phyloP scores from a whole-genome alignment of 2,888 invertebrate genomes.

The Drosophila helvetica region DNA sequence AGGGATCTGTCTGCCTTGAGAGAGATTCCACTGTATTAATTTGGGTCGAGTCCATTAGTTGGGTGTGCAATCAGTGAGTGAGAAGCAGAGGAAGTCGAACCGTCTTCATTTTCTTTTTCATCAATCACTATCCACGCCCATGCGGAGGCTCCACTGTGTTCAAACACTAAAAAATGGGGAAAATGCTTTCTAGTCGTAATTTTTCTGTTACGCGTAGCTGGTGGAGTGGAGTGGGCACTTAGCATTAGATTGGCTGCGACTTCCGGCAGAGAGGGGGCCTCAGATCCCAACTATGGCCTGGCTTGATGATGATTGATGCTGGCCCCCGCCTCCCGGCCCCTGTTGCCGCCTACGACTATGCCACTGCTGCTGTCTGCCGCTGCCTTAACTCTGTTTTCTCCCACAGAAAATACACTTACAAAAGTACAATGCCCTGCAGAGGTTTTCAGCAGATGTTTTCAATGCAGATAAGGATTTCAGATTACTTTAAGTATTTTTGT shows the following conservation, averaged over 20 bases:
- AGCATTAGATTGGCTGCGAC: constrained; percentile 75
- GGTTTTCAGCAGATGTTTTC: not conserved
- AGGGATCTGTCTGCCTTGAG: not conserved
- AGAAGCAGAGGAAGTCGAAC: constrained; percentile 29
- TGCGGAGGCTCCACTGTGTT: constrained; percentile 34
- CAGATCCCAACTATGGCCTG: constrained; percentile 53
- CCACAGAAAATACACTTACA: not conserved
- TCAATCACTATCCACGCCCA: constrained; percentile 19
- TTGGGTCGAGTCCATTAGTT: not conserved
- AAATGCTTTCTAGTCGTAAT: constrained; percentile 70
- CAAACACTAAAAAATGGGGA: constrained; percentile 52
- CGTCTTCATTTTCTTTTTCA: constrained; percentile 16
- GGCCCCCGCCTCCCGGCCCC: constrained; percentile 14
- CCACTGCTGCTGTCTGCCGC: not conserved
- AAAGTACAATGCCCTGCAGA: not conserved
- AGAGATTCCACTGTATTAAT: constrained; percentile 6
- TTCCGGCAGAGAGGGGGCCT: constrained; percentile 62
- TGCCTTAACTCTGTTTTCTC: not conserved
- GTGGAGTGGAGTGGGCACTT: constrained; percentile 73
- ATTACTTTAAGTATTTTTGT: constrained; percentile 11
- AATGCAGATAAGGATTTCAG: not conserved
- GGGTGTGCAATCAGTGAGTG: constrained; percentile 18
- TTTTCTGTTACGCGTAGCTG: constrained; percentile 21
- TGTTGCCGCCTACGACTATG: not conserved
- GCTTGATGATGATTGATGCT: constrained; percentile 75